Evolutionary conservation across 2,888 invertebrate genomes (phyloP).

Genomic region (Trypoxylon attenuatum): DNA sequence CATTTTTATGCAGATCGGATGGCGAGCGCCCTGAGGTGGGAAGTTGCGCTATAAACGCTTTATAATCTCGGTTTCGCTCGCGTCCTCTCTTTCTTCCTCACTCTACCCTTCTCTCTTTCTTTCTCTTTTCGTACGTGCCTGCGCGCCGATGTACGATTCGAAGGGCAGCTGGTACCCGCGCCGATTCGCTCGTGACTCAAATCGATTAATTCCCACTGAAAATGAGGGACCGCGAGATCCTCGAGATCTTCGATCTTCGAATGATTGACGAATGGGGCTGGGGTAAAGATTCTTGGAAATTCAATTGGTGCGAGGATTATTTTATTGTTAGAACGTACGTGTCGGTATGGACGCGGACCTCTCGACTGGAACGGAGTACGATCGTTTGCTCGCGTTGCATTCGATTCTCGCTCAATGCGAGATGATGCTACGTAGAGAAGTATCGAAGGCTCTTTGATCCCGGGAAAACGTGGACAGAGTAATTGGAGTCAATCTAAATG

Average conservation of each 20-base stretch:
- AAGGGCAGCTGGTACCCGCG: conserved; percentile 62
- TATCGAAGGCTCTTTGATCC: background rate
- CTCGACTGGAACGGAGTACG: too few species aligned
- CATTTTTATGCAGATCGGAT: conserved; percentile 73
- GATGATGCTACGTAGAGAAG: conserved; percentile 25
- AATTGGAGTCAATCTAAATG: background rate
- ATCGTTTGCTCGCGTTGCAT: too few species aligned
- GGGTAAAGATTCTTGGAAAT: too few species aligned
- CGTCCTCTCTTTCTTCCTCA: conserved; percentile 1
- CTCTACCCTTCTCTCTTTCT: background rate
- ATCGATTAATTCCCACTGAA: conserved; percentile 52
- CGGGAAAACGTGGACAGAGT: conserved; percentile 13
- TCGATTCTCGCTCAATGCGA: too few species aligned
- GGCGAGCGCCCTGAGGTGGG: conserved; percentile 70
- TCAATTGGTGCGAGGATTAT: too few species aligned
- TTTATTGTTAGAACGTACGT: too few species aligned
- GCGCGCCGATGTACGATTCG: conserved; percentile 50
- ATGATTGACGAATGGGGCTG: conserved; percentile 48
- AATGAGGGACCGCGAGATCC: conserved; percentile 41
- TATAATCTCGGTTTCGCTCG: conserved; percentile 68
- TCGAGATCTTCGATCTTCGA: conserved; percentile 43
- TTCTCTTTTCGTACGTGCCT: conserved; percentile 51
- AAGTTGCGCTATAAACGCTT: conserved; percentile 70
- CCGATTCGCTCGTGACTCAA: conserved; percentile 51
- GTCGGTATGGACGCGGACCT: too few species aligned